Evolutionary conservation across 2,797 vertebrate genomes (phyloP), one percentile per base, ranked within the genome.

Genomic region (Sebastiscus tertius): DNA sequence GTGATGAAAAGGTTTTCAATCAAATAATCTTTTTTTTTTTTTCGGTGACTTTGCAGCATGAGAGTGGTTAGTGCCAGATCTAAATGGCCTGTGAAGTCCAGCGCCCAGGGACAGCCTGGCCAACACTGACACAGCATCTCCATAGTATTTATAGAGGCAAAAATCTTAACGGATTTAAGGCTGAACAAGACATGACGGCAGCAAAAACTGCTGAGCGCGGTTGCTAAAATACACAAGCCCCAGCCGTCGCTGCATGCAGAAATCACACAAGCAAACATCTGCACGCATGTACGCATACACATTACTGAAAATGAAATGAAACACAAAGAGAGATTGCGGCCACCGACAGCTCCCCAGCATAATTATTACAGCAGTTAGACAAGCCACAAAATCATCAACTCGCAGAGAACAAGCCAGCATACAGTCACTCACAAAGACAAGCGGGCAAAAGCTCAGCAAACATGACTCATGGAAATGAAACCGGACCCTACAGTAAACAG

Each of bases 401-500:
- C n/a, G 9, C 68, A 72, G 26, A 61, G 46, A 87, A 88, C 61
- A 52, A 87, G 84, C 72, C 66, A 7, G 63, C 72, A 58, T 54
- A 36, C 63, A 70, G 68, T 80, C 73, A 26, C 64, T 80, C 83
- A 73, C 73, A 73, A 80, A 83, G 76, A 85, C 62, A 77, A 49
- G 56, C 3, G 54, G 66, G 77, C 59, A 18, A 75, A 70, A 71
- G 83, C 87, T 80, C 52, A 83, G 74, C 77, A 78, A 88, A 92
- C 88, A 88, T 80, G 88, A 92, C 70, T 92, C 87, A 62, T 67
- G 76, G 82, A 89, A 89, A 89, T 87, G 77, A 92, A 92, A 92
- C 71, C 20, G 12, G 89, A 92, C 70, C 60, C 77, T 54, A 24
- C 49, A n/a, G 46, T 49, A 18, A 16, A 49, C 77, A 13, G 69